Conservation (phyloP, 2,888 invertebrate genomes). For the Papilio protenor region DNA sequence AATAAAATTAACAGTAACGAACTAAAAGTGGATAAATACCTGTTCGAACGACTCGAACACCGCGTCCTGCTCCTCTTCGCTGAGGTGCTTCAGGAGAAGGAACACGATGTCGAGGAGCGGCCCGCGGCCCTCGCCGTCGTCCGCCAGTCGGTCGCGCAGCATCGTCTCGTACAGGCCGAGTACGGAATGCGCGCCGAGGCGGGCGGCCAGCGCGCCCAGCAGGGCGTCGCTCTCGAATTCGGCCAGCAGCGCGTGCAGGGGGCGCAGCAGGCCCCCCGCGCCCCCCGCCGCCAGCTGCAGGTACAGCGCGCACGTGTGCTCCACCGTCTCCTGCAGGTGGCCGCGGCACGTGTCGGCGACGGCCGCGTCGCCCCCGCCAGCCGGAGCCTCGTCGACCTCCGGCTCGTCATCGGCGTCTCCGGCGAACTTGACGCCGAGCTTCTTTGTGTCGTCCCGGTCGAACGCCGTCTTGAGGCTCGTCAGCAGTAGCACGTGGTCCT, state of each 20-base stretch:
- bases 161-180: constrained; percentile 66
- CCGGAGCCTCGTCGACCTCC: background rate
- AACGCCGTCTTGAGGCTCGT: constrained; percentile 61
- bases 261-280: constrained; percentile 75
- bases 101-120: constrained; percentile 86
- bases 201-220: constrained; percentile 71
- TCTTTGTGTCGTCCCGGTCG: constrained; percentile 57
- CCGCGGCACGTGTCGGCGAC: constrained; percentile 66
- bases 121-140: constrained; percentile 79
- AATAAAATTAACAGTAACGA: too few species aligned
- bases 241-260: constrained; percentile 81
- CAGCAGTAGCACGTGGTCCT: constrained; percentile 61
- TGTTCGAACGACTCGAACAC: constrained; percentile 83
- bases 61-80: constrained; percentile 79
- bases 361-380: constrained; percentile 49
- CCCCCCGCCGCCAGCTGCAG: constrained; percentile 77
- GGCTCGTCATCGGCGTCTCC: constrained; percentile 50
- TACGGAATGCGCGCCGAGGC: constrained; percentile 54
- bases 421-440: constrained; percentile 62
- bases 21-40: constrained; percentile 65
- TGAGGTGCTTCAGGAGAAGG: constrained; percentile 82
- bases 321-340: constrained; percentile 75
- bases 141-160: constrained; percentile 78
- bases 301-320: constrained; percentile 79
- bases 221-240: constrained; percentile 84